A percentile compares a stretch with the other conserved stretches of the same genome.
Evolutionary conservation across 2,797 vertebrate genomes (phyloP).

Genomic region (Neosilurus hyrtlii): DNA sequence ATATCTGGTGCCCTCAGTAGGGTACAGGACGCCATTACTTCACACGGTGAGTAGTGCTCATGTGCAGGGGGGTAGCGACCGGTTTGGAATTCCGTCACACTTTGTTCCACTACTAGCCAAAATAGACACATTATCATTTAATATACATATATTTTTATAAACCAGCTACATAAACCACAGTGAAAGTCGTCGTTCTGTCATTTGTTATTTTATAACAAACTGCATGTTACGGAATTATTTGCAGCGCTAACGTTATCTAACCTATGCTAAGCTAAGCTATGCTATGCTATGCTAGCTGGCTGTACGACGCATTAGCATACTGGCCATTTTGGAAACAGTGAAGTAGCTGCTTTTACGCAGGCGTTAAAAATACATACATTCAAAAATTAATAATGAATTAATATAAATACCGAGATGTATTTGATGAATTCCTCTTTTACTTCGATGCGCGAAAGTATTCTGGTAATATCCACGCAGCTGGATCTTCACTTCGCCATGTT

Average conservation of each 20-base stretch:
- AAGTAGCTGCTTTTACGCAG: neutral
- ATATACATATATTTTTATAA: neutral
- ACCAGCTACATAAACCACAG: neutral
- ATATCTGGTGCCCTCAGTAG: neutral
- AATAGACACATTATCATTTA: neutral
- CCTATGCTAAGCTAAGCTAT: neutral
- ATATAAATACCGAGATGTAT: conserved; percentile 23
- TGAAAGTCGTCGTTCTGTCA: neutral
- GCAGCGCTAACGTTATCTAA: neutral
- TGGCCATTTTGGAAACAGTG: neutral
- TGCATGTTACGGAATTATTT: neutral
- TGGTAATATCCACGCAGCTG: neutral
- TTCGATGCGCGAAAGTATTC: neutral
- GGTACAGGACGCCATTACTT: neutral
- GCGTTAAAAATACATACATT: neutral
- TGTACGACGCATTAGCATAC: no score
- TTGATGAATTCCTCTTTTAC: neutral
- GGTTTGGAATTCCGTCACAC: neutral
- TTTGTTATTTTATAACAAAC: neutral
- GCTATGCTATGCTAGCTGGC: neutral
- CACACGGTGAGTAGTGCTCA: neutral
- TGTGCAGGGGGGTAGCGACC: neutral
- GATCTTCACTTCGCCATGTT: conserved; percentile 39
- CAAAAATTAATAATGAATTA: no score
- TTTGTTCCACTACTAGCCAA: neutral